Base-by-base conservation (phyloP, 2,113 vertebrate species). In the Calyptomena viridis region DNA sequence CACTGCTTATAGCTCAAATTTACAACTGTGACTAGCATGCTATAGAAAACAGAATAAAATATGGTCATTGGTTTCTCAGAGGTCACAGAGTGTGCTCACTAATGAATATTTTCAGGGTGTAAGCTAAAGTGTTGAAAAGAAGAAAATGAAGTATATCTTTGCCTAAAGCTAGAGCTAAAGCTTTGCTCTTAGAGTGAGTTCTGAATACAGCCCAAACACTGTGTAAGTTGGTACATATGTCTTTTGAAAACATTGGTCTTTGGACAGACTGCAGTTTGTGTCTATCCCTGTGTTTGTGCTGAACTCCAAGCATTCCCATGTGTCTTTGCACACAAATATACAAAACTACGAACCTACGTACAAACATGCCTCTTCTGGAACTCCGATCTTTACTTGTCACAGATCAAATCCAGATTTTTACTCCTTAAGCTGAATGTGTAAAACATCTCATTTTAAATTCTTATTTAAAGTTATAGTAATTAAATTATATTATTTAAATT, bases 151-250 rank as follows among this genome's bases (percentile, higher is more conserved):
- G 5, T 30, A 13, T 16, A 42, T 21, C 28, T n/a, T 39, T 76
- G 14, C 40, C 27, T 59, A 35, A 87, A 67, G 12, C n/a, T 55
- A 37, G 77, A 62, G 17, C n/a, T 30, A 40, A 63, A 76, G 6
- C 24, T 80, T 58, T 8, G 2, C 16, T 68, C 9, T 27, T 18
- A 5, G 12, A 44, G 3, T 20, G 14, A 81, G 12, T 18, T 73
- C 49, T 69, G 16, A 14, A 33, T 80, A 66, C 12, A 68, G 50
- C 20, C 27, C n/a, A 90, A 68, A 68, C 3, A 1, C 25, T 35
- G 27, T 37, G 12, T n/a, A 39, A 4, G 1, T 46, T 44, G 23
- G 14, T 63, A 47, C 0, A 0, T 5, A 12, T 16, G 4, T n/a
- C 11, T n/a, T 14, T 53, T 22, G 24, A 31, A 71, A 49, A 60